Evolutionary conservation across 2,113 vertebrate genomes (phyloP).

Genomic region (Hippocampus mohnikei): DNA sequence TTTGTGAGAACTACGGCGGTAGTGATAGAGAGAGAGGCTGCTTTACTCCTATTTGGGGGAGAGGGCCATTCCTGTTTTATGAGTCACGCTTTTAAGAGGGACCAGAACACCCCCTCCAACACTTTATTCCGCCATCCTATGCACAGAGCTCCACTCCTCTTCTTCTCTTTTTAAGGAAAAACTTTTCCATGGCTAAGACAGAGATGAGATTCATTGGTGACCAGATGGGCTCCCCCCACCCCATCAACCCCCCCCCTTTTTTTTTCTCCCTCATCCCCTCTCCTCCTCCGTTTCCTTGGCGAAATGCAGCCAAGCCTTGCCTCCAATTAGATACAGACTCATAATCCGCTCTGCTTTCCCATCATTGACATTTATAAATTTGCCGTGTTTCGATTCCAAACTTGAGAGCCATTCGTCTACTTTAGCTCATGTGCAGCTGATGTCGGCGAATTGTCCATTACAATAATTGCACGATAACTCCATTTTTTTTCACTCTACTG

Average conservation of each 20-base stretch:
- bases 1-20: constrained; percentile 2
- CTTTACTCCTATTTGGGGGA: constrained; percentile 42
- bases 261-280: constrained; percentile 14
- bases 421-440: not conserved
- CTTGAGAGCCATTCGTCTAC: not conserved
- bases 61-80: constrained; percentile 61
- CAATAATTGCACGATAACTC: not conserved
- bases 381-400: not conserved
- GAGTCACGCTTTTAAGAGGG: constrained; percentile 65
- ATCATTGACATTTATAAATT: not conserved
- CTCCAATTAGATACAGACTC: not conserved
- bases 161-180: constrained; percentile 71
- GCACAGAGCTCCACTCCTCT: constrained; percentile 23
- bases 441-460: not conserved
- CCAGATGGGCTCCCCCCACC: constrained; percentile 30
- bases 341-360: not conserved
- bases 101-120: constrained; percentile 46
- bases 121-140: constrained; percentile 34
- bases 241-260: not conserved
- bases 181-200: constrained; percentile 39
- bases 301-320: constrained; percentile 15
- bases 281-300: not conserved
- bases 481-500: too few species aligned
- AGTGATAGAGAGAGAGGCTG: constrained; percentile 26
- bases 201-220: constrained; percentile 33